Conservation (phyloP, 2,797 vertebrate genomes). For the Atherinosoma microstoma region DNA sequence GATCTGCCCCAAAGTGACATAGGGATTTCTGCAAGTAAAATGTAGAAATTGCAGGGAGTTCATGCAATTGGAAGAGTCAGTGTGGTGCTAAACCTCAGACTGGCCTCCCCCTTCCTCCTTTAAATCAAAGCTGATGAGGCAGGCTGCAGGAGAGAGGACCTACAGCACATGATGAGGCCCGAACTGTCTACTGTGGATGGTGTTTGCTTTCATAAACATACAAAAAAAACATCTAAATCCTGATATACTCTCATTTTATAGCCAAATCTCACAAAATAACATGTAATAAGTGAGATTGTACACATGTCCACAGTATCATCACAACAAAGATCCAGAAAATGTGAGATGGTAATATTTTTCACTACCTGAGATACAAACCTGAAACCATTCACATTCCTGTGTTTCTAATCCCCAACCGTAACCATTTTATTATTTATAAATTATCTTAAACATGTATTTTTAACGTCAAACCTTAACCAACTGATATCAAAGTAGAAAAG, state of each 20-base stretch:
- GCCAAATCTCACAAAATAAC: not conserved
- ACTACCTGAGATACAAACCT: not conserved
- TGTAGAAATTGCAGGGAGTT: slow-evolving; percentile 56
- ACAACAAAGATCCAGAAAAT: not conserved
- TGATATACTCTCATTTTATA: slow-evolving; percentile 4
- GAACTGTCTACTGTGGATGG: slow-evolving; percentile 41
- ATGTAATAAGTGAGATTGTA: not conserved
- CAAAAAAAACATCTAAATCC: slow-evolving; percentile 27
- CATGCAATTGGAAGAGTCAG: slow-evolving; percentile 68
- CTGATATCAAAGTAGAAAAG: not conserved
- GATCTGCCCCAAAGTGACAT: slow-evolving; percentile 56
- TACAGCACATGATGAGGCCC: slow-evolving; percentile 23
- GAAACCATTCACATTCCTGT: too few relatives aligned
- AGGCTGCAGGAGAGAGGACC: slow-evolving; percentile 49
- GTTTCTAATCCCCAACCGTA: too few relatives aligned
- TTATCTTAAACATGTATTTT: not conserved
- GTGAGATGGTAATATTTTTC: not conserved
- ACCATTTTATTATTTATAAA: too few relatives aligned
- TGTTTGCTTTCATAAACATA: slow-evolving; percentile 41
- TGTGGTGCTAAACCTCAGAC: slow-evolving; percentile 29
- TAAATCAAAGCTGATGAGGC: slow-evolving; percentile 49
- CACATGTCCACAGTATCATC: not conserved
- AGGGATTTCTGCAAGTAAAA: slow-evolving; percentile 59
- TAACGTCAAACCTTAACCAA: not conserved
- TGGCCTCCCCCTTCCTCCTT: slow-evolving; percentile 9